Conservation (phyloP, 1,140 invertebrate species). For the Drosophila pseudoobscura region DNA sequence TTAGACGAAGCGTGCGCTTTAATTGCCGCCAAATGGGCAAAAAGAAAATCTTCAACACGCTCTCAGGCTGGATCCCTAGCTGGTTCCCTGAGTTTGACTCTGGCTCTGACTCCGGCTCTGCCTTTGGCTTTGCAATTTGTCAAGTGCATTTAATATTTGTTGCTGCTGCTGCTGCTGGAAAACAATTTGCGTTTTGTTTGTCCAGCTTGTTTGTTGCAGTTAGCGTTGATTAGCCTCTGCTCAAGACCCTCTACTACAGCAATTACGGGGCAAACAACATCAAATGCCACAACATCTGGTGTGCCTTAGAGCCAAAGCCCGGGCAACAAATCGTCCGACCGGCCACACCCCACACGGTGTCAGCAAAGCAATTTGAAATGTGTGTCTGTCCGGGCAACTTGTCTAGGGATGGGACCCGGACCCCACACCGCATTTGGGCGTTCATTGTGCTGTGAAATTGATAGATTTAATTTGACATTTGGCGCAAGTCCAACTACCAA, state of each 20-base stretch:
- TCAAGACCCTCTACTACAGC: slow-evolving; percentile 40
- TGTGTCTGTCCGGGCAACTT: slow-evolving; percentile 14
- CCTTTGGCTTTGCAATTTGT: slow-evolving; percentile 69
- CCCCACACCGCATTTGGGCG: slow-evolving; percentile 63
- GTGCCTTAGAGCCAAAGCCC: slow-evolving; percentile 40
- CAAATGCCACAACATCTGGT: slow-evolving; percentile 38
- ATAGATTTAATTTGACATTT: slow-evolving; percentile 70
- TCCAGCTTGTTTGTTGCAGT: slow-evolving; percentile 80
- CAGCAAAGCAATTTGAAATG: slow-evolving; percentile 78
- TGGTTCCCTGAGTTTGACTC: neutral
- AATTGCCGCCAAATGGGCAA: slow-evolving; percentile 77
- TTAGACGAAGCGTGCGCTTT: slow-evolving; percentile 80
- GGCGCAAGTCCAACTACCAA: slow-evolving; percentile 27
- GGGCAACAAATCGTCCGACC: neutral
- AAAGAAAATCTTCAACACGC: slow-evolving; percentile 62
- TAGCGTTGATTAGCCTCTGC: slow-evolving; percentile 75
- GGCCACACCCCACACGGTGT: slow-evolving; percentile 64
- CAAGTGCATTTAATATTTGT: slow-evolving; percentile 76
- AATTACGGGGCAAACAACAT: slow-evolving; percentile 52
- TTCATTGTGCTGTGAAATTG: slow-evolving; percentile 74
- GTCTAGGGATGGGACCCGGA: slow-evolving; percentile 20
- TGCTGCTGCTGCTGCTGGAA: slow-evolving; percentile 27
- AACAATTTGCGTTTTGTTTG: slow-evolving; percentile 78
- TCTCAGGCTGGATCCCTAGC: slow-evolving; percentile 11
- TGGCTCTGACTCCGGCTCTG: neutral